These are phyloP conservation scores for Euwallacea similis DNA, from an alignment of 1,140 invertebrate species.

Conservation along the genomic window DNA sequence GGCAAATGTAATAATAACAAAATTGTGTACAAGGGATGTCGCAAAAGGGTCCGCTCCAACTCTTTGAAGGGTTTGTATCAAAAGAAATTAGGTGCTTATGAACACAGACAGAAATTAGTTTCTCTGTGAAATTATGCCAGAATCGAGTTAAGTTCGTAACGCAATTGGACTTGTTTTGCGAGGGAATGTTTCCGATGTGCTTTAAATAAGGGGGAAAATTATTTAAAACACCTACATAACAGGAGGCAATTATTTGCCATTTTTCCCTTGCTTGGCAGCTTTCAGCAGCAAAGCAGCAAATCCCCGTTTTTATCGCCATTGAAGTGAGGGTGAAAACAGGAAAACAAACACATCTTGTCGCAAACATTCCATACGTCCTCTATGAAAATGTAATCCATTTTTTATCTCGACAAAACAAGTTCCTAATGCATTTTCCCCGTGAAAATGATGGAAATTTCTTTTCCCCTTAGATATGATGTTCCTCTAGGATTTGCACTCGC, in stretches of 20 bases:
- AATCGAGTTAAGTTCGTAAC: constrained; percentile 18
- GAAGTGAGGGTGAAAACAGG: background rate
- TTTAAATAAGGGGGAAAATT: background rate
- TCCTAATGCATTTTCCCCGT: constrained; percentile 37
- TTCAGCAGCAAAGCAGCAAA: constrained; percentile 5
- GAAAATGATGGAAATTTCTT: constrained; percentile 33
- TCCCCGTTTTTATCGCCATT: background rate
- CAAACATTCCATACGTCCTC: constrained; percentile 12
- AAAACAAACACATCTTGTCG: constrained; percentile 24
- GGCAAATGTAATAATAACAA: constrained; percentile 29
- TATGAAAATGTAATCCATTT: constrained; percentile 39
- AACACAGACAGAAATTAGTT: constrained; percentile 23
- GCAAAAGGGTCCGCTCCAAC: constrained; percentile 12
- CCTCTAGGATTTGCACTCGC: constrained; percentile 43
- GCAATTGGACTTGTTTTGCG: constrained; percentile 1
- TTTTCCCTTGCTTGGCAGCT: background rate
- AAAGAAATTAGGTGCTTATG: constrained; percentile 25
- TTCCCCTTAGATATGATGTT: constrained; percentile 37
- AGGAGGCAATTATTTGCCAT: background rate
- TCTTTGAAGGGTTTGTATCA: constrained; percentile 17
- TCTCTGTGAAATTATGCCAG: constrained; percentile 12
- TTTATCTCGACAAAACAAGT: constrained; percentile 38
- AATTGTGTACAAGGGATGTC: constrained; percentile 27
- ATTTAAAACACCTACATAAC: background rate
- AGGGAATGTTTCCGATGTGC: too few species aligned